Base-by-base conservation (phyloP, 2,797 vertebrate species). In the Mareca strepera region DNA sequence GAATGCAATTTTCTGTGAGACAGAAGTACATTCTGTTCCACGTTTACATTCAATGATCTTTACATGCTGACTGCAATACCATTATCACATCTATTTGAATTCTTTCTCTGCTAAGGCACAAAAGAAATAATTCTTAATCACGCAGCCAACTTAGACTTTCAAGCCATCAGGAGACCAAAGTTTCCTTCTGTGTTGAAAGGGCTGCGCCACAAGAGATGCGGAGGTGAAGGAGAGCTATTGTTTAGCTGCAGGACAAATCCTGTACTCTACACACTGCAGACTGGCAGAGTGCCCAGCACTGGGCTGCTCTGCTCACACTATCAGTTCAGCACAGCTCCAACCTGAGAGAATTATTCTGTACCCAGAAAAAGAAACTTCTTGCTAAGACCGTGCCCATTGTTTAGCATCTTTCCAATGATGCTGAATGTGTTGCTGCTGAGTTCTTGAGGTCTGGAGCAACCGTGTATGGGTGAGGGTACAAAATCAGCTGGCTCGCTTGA, bases 81-180 rank as follows among this genome's bases (percentile, higher is more conserved):
- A 93, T 97, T 95, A 96, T 88, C 82, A 77, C 82, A 93, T 79
- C 93, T 93, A 95, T 92, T 93, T 90, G 76, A 96, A 90, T 95
- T 88, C 81, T 86, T 91, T 93, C 92, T 85, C 74, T 88, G 76
- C 92, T 88, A 68, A 0, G 0, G 92, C 85, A 96, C 74, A 93
- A 93, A 96, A 93, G 83, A 91, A 93, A 93, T 85, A 86, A 58
- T 81, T 91, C 94, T 94, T 96, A 94, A 92, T 93, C 87, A 93
- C 64, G 35, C 21, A 60, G 74, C 23, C 73, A 86, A 29, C 48
- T 48, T 74, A 90, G 59, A 28, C 74, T 79, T 92, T 76, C 68
- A 80, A 95, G 64, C 55, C 66, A 88, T 84, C 84, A 88, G 87
- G 78, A 89, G 58, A 89, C 58, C 43, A 66, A 84, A 77, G 74